phyloP scores from a whole-genome alignment of 2,888 invertebrate genomes.

The Leptopilina myrica region DNA sequence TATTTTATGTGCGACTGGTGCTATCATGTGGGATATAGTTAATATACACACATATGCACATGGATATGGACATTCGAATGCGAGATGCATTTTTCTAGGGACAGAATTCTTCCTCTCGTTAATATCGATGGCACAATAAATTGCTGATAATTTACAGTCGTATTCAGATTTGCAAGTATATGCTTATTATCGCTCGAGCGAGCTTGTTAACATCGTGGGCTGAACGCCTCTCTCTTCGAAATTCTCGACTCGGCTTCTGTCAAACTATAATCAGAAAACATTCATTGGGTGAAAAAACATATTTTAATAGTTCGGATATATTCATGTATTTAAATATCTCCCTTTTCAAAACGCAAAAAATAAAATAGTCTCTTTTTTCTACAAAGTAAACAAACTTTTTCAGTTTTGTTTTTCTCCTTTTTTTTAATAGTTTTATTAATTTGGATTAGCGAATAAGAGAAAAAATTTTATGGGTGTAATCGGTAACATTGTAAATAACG shows the following conservation, averaged over 20 bases:
- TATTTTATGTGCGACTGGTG: constrained; percentile 6
- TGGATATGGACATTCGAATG: constrained; percentile 6
- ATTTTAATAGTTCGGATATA: background rate
- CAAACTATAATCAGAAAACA: constrained; percentile 16
- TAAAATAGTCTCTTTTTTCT: no score
- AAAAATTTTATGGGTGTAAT: constrained; percentile 1
- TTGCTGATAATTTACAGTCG: constrained; percentile 37
- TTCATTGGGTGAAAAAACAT: background rate
- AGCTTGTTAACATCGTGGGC: constrained; percentile 34
- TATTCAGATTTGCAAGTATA: constrained; percentile 22
- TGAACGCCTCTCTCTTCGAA: constrained; percentile 25
- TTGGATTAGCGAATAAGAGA: background rate
- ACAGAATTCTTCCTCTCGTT: constrained; percentile 13
- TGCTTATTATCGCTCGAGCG: constrained; percentile 30
- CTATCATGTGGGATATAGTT: background rate
- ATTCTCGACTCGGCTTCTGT: constrained; percentile 25
- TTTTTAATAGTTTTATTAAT: no score
- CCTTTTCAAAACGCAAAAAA: background rate
- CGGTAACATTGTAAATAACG: constrained; percentile 7
- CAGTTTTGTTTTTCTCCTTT: no score
- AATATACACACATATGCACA: constrained; percentile 5
- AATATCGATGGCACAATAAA: constrained; percentile 36
- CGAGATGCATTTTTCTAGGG: constrained; percentile 6
- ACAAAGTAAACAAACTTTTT: no score
- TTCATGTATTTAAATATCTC: background rate